Evolutionary conservation across 1,140 invertebrate genomes (phyloP), one percentile per base, ranked within the genome.

Genomic region (Drosophila biarmipes): DNA sequence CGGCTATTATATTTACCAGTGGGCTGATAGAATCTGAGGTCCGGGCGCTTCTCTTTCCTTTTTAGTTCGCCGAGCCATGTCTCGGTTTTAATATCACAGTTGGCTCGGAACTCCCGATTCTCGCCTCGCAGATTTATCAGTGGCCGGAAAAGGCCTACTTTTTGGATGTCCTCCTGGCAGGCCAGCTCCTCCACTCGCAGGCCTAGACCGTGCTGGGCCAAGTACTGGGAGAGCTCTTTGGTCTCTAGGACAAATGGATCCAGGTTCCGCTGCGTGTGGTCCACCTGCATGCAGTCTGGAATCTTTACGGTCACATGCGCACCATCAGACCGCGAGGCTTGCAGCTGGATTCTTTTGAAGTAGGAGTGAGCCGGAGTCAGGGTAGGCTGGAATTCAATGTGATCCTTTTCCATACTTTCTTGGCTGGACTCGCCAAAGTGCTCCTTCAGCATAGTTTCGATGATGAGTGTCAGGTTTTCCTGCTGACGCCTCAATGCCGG

Each of bases 311-410:
- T 49, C 38, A 75, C 17, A 5, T 43, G 8, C 17, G 53, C 77
- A 11, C 38, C 46, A 12, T 69, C 48, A 0, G 61, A 29, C 1
- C 64, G 73, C 0, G 49, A 46, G 11, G 48, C 73, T 10, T 78
- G 64, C 3, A 90, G 52, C 6, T 77, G 52, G 7, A 91, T 74
- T 1, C 76, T 74, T 38, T 90, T 81, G 10, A 91, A 90, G 52
- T 91, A 91, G n/a, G 75, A 73, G 51, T 84, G 72, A 6, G 78
- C 86, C 5, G 90, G 90, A 0, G 87, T 91, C 19, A 90, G 31
- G 12, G 73, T 82, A 4, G 81, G 78, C 61, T 85, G 78, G 29
- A 91, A 91, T 10, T 86, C 80, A 46, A 90, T 87, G 38, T 55
- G 40, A 37, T 76, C 58, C 4, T 55, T 82, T 3, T 7, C 10